Base-by-base conservation (phyloP, 2,113 vertebrate genomes). In the Malurus melanocephalus region DNA sequence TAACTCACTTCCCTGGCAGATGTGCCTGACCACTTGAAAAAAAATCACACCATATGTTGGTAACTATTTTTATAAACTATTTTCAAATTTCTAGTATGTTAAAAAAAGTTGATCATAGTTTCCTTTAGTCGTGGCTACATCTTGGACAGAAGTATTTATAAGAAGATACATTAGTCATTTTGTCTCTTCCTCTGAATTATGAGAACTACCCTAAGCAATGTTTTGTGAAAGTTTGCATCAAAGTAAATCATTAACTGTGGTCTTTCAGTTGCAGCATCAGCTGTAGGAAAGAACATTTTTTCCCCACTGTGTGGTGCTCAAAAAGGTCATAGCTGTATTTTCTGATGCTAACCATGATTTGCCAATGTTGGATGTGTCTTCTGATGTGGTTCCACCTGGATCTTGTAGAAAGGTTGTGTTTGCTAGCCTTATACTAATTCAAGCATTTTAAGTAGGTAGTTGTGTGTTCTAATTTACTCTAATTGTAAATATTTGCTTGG, bases 11-110 rank as follows among this genome's bases (percentile, higher is more conserved):
- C 40, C 67, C 68, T 90, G 67, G 40, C 88, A 88, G 67, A 83
- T 90, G 67, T 85, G 43, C 52, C 15, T 16, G 74, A 69, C 53
- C 12, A 3, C 56, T 59, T 79, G 8, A 68, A 17, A 43, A 55
- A 55, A 93, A 73, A 45, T 61, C 55, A 59, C 35, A 66, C 83
- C 92, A 56, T 93, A 88, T 91, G 77, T 45, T 75, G 17, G 30
- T 82, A 89, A 68, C 87, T 76, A 69, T 87, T 93, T 94, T 90
- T 79, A 87, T 87, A 38, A 64, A 52, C 57, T 67, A 28, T 42
- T 85, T 62, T 68, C 51, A 76, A 2, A 45, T 85, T 85, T 75
- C 35, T 20, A 46, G 3, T 65, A 8, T 66, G 30, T 45, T 73
- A 9, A 52, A 86, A 86, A 27, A 69, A 72, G 24, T 4, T 24